phyloP scores from a whole-genome alignment of 35 echinoderm and acorn worm species.

The Apostichopus californicus region DNA sequence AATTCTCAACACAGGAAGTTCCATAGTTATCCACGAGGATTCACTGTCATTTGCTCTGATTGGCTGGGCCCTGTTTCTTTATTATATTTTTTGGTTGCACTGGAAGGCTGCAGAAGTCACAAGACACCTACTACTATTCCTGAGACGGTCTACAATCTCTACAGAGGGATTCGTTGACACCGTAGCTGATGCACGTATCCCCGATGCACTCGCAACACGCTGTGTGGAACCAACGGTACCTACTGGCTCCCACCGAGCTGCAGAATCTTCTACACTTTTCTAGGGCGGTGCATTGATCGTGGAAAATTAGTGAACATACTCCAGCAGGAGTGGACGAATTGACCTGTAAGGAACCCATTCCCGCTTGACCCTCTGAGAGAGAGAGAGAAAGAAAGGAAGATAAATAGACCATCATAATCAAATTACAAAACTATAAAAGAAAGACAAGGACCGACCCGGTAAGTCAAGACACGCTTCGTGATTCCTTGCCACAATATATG shows the following conservation, averaged over 20 bases:
- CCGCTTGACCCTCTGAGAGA: background rate
- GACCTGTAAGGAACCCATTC: background rate
- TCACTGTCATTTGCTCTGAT: no score
- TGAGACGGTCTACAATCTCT: slow-evolving; percentile 49
- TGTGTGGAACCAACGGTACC: slow-evolving; percentile 89
- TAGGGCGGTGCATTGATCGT: slow-evolving; percentile 74
- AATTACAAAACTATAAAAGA: no score
- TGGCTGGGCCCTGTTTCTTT: no score
- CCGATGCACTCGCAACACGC: slow-evolving; percentile 96
- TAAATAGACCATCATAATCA: no score
- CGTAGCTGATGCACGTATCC: slow-evolving; percentile 82
- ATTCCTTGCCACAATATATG: no score
- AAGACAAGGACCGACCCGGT: no score
- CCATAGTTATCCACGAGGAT: no score
- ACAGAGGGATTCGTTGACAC: slow-evolving; percentile 78
- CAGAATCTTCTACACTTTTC: slow-evolving; percentile 78
- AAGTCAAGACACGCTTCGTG: no score
- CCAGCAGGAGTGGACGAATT: background rate
- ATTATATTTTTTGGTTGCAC: no score
- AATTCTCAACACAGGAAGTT: no score
- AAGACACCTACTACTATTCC: no score
- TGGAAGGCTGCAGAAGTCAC: no score
- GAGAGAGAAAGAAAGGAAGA: background rate
- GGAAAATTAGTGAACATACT: slow-evolving; percentile 70
- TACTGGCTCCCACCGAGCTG: slow-evolving; percentile 70